phyloP scores from a whole-genome alignment of 1,140 invertebrate genomes.

The Drosophila mauritiana region DNA sequence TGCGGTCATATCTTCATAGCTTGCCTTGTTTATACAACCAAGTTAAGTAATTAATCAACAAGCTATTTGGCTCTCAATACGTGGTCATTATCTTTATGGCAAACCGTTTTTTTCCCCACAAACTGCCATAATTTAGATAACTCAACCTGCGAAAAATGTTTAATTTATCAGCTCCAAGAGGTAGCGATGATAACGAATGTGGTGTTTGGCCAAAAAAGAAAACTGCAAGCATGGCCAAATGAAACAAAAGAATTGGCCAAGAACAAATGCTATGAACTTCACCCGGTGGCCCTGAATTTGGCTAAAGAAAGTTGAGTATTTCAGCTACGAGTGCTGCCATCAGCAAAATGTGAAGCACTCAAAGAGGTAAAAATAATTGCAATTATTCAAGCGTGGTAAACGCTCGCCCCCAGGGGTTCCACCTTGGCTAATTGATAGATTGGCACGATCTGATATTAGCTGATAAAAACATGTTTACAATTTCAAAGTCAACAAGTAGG shows the following conservation, averaged over 20 bases:
- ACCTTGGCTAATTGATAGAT: constrained; percentile 41
- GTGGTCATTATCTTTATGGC: constrained; percentile 65
- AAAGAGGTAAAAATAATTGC: constrained; percentile 7
- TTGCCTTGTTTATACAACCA: constrained; percentile 29
- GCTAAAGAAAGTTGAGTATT: constrained; percentile 55
- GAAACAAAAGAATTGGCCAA: constrained; percentile 37
- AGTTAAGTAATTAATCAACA: constrained; percentile 64
- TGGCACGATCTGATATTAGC: constrained; percentile 30
- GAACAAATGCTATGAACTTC: constrained; percentile 63
- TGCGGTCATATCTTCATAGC: not conserved
- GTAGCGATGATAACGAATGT: constrained; percentile 49
- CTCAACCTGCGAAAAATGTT: constrained; percentile 23
- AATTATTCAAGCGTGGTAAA: constrained; percentile 39
- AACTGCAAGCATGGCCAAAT: constrained; percentile 32
- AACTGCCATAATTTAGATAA: constrained; percentile 69
- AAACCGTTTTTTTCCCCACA: constrained; percentile 24
- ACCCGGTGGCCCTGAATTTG: constrained; percentile 47
- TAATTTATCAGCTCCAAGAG: constrained; percentile 41
- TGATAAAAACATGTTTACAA: constrained; percentile 39
- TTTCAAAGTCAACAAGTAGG: not conserved
- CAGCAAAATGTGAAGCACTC: constrained; percentile 30
- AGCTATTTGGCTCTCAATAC: constrained; percentile 48
- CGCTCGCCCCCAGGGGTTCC: constrained; percentile 25
- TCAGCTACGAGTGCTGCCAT: constrained; percentile 41
- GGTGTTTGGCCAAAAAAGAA: constrained; percentile 27